phyloP scores from a whole-genome alignment of 2,113 vertebrate species.

The Cervus canadensis region DNA sequence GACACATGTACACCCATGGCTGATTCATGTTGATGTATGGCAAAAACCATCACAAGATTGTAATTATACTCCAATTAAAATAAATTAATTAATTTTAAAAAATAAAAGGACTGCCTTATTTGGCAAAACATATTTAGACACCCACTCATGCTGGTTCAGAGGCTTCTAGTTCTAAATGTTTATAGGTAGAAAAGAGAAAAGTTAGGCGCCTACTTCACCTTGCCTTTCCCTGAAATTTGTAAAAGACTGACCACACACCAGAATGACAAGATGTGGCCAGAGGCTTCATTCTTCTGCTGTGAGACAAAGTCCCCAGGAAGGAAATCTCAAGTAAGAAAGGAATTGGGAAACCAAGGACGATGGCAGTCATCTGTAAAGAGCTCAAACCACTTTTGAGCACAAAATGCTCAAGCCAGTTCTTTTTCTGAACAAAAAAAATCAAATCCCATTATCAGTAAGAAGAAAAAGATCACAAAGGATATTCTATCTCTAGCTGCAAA shows the following conservation, averaged over 20 bases:
- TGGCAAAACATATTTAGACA: background rate
- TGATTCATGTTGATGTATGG: background rate
- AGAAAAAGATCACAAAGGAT: background rate
- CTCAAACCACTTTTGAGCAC: slow-evolving; percentile 30
- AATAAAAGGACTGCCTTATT: background rate
- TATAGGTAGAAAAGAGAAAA: background rate
- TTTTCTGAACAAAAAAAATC: background rate
- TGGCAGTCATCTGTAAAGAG: background rate
- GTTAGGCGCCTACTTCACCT: background rate
- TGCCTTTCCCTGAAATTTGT: background rate
- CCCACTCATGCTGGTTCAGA: background rate
- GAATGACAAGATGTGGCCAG: background rate
- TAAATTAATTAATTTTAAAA: background rate
- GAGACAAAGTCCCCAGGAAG: slow-evolving; percentile 12
- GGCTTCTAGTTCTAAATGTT: background rate
- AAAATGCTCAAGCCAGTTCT: background rate
- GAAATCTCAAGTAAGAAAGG: slow-evolving; percentile 36
- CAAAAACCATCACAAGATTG: background rate
- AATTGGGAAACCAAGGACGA: background rate
- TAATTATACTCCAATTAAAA: background rate
- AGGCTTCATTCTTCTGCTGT: background rate
- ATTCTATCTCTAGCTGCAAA: background rate
- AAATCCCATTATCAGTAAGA: background rate
- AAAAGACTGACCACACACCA: background rate
- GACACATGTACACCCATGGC: background rate